Evolutionary conservation across 2,797 vertebrate genomes (phyloP), one percentile per base, ranked within the genome.

Genomic region (Hyperoplus immaculatus): DNA sequence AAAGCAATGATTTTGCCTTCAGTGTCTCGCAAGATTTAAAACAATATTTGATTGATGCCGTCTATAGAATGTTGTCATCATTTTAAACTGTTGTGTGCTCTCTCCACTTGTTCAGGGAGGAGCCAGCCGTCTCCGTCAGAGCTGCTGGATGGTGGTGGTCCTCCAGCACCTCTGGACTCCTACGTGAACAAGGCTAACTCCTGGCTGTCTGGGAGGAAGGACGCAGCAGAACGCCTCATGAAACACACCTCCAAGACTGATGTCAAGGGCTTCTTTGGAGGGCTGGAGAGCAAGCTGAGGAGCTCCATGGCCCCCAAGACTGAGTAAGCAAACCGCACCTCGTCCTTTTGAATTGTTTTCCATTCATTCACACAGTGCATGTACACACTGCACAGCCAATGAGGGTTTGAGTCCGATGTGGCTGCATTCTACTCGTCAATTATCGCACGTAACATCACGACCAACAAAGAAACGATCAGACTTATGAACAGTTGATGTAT

Each of bases 121-220:
- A 85, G 74, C 0, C 97, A 95, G 0, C 88, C 88, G 0, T 95
- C 96, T 8, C 97, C 96, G 13, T 83, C 93, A 0, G 97, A 99
- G 77, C 89, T 96, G 67, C 81, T 95, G 80, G 95, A 96, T 36
- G 96, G 94, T 1, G 81, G 90, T 0, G 77, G 57, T 46, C 95
- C 97, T 62, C 96, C 96, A 42, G 95, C 95, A 1, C 95, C 95
- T 78, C 94, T 97, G 0, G 97, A 99, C 87, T 95, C 95, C 0
- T 98, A 98, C 86, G 87, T 99, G 83, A 96, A 95, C 91, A 98
- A 96, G 0, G 97, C 97, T 0, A 99, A 99, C 90, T 96, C 92
- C 79, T 99, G 98, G 98, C 89, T 99, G 67, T 94, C 96, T 0
- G 97, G 96, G 85, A 99, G 96, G 94, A 98, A 97, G 85, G 98